Conservation (phyloP, 2,888 invertebrate species). For the Morpho deidamia region DNA sequence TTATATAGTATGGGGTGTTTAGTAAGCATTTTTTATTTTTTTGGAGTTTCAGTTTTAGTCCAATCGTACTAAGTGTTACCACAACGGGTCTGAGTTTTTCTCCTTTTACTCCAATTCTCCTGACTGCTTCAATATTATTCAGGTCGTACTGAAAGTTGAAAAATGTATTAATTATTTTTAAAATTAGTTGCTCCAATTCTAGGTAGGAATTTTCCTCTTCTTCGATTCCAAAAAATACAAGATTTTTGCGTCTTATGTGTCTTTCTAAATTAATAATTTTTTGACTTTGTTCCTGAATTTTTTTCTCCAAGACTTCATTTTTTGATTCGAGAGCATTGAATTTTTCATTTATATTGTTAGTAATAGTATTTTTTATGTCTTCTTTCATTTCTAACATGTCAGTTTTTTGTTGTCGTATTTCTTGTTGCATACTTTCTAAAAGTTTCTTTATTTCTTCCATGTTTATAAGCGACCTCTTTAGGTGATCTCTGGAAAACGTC, state of each 20-base stretch:
- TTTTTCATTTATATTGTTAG: not conserved
- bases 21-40: not conserved
- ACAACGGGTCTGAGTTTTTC: constrained; percentile 4
- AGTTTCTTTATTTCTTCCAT: no score
- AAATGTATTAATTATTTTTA: constrained; percentile 23
- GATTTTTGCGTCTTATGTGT: constrained; percentile 1
- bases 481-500: no score
- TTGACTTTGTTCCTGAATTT: not conserved
- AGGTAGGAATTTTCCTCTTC: constrained; percentile 23
- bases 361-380: not conserved
- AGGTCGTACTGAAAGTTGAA: constrained; percentile 12
- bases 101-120: constrained; percentile 14
- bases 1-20: no score
- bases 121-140: constrained; percentile 9
- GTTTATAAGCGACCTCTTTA: no score
- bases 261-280: not conserved
- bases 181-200: constrained; percentile 29
- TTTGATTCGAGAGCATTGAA: not conserved
- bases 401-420: no score
- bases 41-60: not conserved
- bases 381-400: no score
- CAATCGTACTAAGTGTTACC: not conserved
- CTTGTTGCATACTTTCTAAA: no score
- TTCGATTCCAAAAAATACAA: constrained; percentile 18
- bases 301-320: not conserved